These are phyloP conservation scores for Callipepla squamata DNA, from an alignment of 2,113 vertebrate genomes.

Conservation along the genomic window DNA sequence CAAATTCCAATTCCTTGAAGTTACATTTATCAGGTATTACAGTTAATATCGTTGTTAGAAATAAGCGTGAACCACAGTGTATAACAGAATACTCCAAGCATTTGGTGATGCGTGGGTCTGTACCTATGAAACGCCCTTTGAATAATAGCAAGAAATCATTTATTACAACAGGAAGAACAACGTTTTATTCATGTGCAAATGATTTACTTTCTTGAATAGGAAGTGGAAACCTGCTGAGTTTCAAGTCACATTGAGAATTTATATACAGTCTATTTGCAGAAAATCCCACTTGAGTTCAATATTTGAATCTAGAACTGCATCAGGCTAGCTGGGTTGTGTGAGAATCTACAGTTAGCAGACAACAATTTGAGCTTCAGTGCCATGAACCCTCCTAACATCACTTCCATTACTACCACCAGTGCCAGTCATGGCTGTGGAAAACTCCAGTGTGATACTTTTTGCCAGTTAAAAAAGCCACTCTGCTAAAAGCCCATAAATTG, in stretches of 20 bases:
- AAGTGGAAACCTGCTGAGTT: not conserved
- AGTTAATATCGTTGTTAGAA: not conserved
- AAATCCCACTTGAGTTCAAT: not conserved
- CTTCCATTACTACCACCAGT: not conserved
- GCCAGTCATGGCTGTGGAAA: not conserved
- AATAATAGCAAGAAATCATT: not conserved
- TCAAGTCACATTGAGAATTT: not conserved
- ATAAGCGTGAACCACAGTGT: not conserved
- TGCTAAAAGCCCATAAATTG: constrained; percentile 43
- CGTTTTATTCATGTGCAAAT: constrained; percentile 8
- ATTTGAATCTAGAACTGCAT: not conserved
- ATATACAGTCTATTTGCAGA: not conserved
- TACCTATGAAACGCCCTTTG: not conserved
- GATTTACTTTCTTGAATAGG: not conserved
- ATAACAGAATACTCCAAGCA: not conserved
- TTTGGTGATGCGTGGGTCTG: not conserved
- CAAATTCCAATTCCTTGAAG: not conserved
- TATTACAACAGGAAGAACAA: not conserved
- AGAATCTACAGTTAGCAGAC: not conserved
- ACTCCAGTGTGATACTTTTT: not conserved
- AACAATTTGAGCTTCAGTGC: not conserved
- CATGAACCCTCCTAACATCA: not conserved
- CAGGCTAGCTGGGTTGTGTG: not conserved
- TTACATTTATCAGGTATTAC: not conserved
- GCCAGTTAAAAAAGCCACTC: not conserved